These are phyloP conservation scores for Erebia aethiops DNA, from an alignment of 2,888 invertebrate genomes.

Conservation along the genomic window DNA sequence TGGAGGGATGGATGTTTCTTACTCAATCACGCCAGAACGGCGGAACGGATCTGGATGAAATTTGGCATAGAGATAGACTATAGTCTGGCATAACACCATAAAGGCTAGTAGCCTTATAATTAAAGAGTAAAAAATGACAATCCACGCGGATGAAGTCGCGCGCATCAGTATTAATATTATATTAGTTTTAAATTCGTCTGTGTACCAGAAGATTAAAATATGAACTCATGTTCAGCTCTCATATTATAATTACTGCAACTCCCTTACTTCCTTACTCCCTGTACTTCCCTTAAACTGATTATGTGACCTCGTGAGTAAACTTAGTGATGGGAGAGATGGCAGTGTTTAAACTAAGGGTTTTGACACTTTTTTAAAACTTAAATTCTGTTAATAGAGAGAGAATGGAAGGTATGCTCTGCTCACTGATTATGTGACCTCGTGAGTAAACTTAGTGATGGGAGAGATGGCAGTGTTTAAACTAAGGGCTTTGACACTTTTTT, in stretches of 20 bases:
- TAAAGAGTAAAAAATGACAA: too few species aligned
- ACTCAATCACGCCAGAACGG: too few species aligned
- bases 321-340: not conserved
- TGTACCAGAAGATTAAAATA: not conserved
- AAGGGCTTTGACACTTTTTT: not conserved
- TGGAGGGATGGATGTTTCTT: too few species aligned
- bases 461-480: not conserved
- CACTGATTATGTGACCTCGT: slow-evolving; percentile 7
- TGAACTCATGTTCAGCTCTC: not conserved
- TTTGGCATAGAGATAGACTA: too few species aligned
- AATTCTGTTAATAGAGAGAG: too few species aligned
- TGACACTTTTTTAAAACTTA: not conserved
- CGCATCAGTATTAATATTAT: not conserved
- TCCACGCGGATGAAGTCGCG: too few species aligned
- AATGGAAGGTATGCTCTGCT: too few species aligned
- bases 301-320: not conserved
- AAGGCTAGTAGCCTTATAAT: too few species aligned
- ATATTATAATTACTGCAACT: slow-evolving; percentile 5
- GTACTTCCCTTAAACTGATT: slow-evolving; percentile 7
- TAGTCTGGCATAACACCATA: too few species aligned
- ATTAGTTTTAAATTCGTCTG: not conserved
- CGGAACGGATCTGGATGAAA: too few species aligned
- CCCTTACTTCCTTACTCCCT: too few species aligned
- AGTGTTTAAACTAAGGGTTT: not conserved
- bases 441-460: slow-evolving; percentile 8